Percentiles rank a stretch among this genome's conserved stretches.
Evolutionary conservation across 2,797 vertebrate species (phyloP).

Genomic region (Clamator glandarius): DNA sequence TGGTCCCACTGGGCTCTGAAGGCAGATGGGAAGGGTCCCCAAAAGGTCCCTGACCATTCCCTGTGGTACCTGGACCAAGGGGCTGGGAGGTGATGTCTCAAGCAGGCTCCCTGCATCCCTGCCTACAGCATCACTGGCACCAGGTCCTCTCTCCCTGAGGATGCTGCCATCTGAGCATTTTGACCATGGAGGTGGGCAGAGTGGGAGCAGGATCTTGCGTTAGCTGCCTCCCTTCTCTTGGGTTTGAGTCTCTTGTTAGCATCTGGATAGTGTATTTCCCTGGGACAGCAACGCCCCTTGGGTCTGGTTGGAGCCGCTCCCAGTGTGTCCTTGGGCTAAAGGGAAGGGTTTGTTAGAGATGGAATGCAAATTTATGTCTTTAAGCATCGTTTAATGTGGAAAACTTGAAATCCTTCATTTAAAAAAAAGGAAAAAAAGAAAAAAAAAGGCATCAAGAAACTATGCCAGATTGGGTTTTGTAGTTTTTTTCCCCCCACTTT

Average conservation of each 20-base stretch:
- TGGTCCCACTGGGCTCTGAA: not conserved
- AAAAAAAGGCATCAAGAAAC: not conserved
- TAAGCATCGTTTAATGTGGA: not conserved
- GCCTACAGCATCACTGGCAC: accelerated
- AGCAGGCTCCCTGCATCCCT: not conserved
- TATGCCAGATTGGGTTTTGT: not conserved
- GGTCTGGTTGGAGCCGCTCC: not conserved
- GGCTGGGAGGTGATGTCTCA: not conserved
- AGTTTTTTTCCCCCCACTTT: not conserved
- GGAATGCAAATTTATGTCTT: not conserved
- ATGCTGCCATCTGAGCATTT: not conserved
- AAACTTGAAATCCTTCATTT: not conserved
- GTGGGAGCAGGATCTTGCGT: not conserved
- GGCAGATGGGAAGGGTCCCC: not conserved
- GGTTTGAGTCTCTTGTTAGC: not conserved
- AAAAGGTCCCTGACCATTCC: not conserved
- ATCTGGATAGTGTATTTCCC: not conserved
- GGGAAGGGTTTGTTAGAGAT: not conserved
- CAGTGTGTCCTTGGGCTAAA: not conserved
- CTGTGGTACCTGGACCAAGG: accelerated
- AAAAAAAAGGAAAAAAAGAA: not conserved
- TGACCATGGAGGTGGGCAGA: not conserved
- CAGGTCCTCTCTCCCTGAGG: not conserved
- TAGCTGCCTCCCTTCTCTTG: not conserved
- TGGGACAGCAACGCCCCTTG: not conserved